Evolutionary conservation across 37 sponge, comb jelly and placozoan species (phyloP).

Genomic region (Cliona cf. orientalis): DNA sequence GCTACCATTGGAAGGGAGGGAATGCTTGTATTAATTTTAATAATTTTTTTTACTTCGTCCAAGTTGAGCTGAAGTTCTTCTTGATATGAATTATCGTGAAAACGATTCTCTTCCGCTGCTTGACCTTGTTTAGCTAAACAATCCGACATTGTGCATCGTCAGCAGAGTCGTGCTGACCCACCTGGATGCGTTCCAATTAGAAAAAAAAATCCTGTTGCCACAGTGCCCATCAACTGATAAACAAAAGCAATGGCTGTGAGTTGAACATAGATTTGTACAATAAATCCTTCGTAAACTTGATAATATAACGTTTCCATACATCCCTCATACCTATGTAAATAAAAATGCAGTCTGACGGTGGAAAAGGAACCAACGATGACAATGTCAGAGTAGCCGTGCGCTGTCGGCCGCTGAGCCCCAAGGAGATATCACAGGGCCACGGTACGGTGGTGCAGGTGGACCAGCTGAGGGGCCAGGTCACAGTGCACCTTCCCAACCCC

Average conservation of each 20-base stretch:
- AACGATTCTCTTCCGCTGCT: too few species aligned
- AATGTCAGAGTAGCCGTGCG: constrained; percentile 93
- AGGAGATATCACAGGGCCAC: constrained; percentile 40
- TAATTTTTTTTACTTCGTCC: not conserved
- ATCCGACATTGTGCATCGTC: too few species aligned
- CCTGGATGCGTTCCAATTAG: too few species aligned
- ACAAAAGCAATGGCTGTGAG: too few species aligned
- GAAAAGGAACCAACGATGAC: constrained; percentile 31
- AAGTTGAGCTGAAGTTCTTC: constrained; percentile 9
- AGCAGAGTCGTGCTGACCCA: too few species aligned
- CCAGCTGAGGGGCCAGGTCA: constrained; percentile 62
- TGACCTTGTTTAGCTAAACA: too few species aligned
- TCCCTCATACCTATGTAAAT: not conserved
- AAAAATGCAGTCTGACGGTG: not conserved
- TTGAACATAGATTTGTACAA: too few species aligned
- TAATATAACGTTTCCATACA: not conserved
- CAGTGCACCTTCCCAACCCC: not conserved
- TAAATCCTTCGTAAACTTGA: too few species aligned
- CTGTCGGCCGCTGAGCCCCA: constrained; percentile 82
- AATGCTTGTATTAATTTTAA: not conserved
- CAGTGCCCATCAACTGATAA: too few species aligned
- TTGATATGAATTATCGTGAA: too few species aligned
- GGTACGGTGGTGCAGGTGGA: constrained; percentile 64
- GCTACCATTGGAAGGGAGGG: not conserved
- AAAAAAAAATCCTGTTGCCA: too few species aligned